These are phyloP conservation scores for Synaphobranchus kaupii DNA, from an alignment of 2,797 vertebrate genomes.

Conservation along the genomic window DNA sequence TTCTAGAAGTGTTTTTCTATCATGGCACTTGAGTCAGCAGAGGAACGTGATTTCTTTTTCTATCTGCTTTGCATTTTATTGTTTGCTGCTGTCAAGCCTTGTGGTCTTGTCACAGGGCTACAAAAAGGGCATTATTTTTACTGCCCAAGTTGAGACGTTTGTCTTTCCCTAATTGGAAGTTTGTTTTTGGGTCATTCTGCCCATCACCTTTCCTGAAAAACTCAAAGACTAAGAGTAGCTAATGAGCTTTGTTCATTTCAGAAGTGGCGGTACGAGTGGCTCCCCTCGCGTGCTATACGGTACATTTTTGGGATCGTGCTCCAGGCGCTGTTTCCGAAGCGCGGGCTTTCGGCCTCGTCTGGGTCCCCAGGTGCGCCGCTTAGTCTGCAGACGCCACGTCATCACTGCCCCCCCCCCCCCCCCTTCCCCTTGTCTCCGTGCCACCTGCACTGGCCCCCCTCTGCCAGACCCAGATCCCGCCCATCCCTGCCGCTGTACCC, in stretches of 20 bases:
- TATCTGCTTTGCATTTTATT: not conserved
- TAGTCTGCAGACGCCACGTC: conserved; percentile 1
- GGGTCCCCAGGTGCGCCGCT: not conserved
- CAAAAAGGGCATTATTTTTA: not conserved
- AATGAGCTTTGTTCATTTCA: not conserved
- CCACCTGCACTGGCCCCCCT: conserved; percentile 2
- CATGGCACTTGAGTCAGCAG: not conserved
- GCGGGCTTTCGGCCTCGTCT: not conserved
- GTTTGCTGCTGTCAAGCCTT: not conserved
- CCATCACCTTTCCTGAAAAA: not conserved
- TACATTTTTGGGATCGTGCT: not conserved
- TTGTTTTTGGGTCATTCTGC: not conserved
- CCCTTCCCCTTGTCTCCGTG: not conserved
- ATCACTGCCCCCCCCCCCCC: not conserved
- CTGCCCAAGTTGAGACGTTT: not conserved
- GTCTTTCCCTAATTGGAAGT: not conserved
- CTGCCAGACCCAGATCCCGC: not conserved
- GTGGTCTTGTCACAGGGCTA: not conserved
- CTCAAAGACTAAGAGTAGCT: not conserved
- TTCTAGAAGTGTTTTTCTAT: not conserved
- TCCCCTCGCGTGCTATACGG: not conserved
- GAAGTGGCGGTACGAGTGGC: not conserved
- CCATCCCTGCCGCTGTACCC: not conserved
- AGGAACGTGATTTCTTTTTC: not conserved
- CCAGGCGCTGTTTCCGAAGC: not conserved